phyloP scores from a whole-genome alignment of 2,888 invertebrate genomes.

The Branchinecta sandiegonensis region DNA sequence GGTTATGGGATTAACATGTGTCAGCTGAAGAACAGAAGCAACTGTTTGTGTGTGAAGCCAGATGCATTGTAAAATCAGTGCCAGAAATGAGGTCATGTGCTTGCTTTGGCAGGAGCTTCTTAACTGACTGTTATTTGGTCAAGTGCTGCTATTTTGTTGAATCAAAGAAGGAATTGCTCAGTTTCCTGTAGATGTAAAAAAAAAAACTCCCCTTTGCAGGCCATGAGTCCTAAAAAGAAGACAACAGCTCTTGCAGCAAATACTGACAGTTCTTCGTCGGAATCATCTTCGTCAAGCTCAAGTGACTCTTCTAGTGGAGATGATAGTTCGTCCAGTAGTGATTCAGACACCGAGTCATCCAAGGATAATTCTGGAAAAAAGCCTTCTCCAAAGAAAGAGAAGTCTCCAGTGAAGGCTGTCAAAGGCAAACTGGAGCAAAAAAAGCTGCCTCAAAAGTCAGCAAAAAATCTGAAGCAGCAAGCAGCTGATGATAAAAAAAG shows the following conservation, averaged over 20 bases:
- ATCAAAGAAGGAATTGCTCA: too few relatives aligned
- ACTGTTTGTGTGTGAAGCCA: too few relatives aligned
- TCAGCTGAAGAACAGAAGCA: too few relatives aligned
- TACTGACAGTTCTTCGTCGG: constrained; percentile 17
- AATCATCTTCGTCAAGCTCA: constrained; percentile 1
- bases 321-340: background rate
- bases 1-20: too few relatives aligned
- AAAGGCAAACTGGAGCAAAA: background rate
- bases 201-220: background rate
- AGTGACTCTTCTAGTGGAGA: background rate
- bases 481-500: background rate
- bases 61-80: too few relatives aligned
- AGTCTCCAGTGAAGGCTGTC: background rate
- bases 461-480: background rate
- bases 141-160: too few relatives aligned
- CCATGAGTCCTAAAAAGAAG: constrained; percentile 38
- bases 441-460: background rate
- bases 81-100: too few relatives aligned
- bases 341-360: constrained; percentile 1
- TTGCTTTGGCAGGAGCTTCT: too few relatives aligned
- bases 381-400: background rate
- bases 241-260: constrained; percentile 32
- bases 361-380: background rate
- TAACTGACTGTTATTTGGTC: too few relatives aligned
- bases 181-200: too few relatives aligned